Base-by-base conservation (phyloP, 2,797 vertebrate species). In the Hapalemur alaotrensis region DNA sequence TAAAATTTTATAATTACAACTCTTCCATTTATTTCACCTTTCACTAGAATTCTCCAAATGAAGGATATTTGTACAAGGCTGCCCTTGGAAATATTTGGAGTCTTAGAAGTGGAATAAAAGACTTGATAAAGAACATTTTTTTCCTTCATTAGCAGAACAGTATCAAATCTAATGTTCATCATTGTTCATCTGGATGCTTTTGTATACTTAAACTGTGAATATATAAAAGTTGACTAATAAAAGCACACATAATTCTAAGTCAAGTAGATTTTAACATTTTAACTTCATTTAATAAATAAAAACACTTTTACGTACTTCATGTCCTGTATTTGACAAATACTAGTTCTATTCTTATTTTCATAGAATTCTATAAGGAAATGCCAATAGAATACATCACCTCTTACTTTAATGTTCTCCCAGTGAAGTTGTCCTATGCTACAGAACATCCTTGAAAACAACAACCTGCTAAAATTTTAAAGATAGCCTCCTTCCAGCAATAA, bases 401-500 rank as follows among this genome's bases (percentile, higher is more conserved):
- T 96, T 97, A 84, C 38, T 95, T 93, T 95, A 88, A 78, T 32
- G 17, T 83, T 94, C 93, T 79, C 57, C 41, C 86, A 93, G 38
- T 30, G 5, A 95, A 96, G 72, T 96, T 80, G 61, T 85, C 30
- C 59, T 73, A 43, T 38, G 35, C 48, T 89, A 92, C 6, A 78
- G 50, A 95, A 92, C 91, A 20, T 7, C 4, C 76, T 98, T 92
- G 65, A 91, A 98, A 98, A 95, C 30, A 94, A 85, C 89, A 91
- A 80, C 41, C 54, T 94, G 46, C 69, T 78, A 93, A 98, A 96
- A 96, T 95, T 98, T 98, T 98, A 98, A 97, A 97, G 73, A 85
- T 79, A 97, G 89, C 94, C 95, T 97, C 97, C 97, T 98, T 98
- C 96, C 95, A 98, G 98, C 97, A 0, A 98, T 97, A 95, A 98